Conservation (phyloP, 2,797 vertebrate genomes). For the Phrynocephalus vlangalii region DNA sequence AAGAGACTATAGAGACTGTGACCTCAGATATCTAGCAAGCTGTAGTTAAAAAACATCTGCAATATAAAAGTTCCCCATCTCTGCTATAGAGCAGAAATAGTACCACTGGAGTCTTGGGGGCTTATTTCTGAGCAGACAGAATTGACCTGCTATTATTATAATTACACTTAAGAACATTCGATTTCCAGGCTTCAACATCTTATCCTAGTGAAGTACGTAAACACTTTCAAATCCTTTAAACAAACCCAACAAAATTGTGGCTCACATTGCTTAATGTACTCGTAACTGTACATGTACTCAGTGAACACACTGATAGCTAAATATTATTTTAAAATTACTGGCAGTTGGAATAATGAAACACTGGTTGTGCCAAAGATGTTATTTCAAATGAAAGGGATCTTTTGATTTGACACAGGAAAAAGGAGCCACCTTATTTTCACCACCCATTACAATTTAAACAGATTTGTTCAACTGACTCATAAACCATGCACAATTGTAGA, state of each 20-base stretch:
- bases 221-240: not conserved
- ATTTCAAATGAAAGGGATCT: not conserved
- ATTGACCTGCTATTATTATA: not conserved
- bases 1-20: not conserved
- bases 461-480: not conserved
- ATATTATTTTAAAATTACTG: not conserved
- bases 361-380: not conserved
- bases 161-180: not conserved
- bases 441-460: not conserved
- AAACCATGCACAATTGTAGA: not conserved
- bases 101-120: not conserved
- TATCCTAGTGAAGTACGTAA: not conserved
- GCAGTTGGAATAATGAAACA: not conserved
- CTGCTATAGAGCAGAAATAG: not conserved
- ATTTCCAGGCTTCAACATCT: not conserved
- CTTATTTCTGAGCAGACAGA: not conserved
- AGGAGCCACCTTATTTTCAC: not conserved
- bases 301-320: not conserved
- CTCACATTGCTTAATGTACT: not conserved
- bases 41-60: not conserved
- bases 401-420: not conserved
- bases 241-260: not conserved
- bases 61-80: not conserved
- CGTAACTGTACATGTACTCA: not conserved
- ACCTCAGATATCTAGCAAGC: not conserved